Conservation (phyloP, 2,797 vertebrate genomes). For the Potorous gilbertii region DNA sequence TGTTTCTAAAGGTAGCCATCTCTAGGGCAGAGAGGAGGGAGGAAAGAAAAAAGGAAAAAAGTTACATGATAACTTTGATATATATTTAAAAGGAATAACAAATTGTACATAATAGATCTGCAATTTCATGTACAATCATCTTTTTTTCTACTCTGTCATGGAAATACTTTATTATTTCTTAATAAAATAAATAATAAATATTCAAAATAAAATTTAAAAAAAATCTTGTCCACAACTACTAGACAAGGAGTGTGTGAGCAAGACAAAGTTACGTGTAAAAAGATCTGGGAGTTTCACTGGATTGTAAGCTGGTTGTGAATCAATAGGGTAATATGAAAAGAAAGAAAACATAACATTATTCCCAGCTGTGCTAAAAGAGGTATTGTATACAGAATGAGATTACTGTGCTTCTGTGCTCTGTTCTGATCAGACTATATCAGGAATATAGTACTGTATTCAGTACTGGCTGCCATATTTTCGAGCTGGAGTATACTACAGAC, state of each 20-base stretch:
- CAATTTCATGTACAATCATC: not conserved
- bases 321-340: not conserved
- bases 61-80: not conserved
- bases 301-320: not conserved
- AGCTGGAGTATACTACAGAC: not conserved
- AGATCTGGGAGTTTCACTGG: not conserved
- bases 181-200: not conserved
- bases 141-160: not conserved
- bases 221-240: not conserved
- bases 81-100: not conserved
- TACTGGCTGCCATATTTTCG: not conserved
- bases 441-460: not conserved
- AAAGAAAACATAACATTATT: not conserved
- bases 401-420: not conserved
- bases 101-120: not conserved
- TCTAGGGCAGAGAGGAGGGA: not conserved
- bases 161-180: not conserved
- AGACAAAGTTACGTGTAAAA: not conserved
- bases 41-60: not conserved
- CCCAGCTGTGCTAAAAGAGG: not conserved
- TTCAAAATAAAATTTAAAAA: not conserved
- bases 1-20: not conserved
- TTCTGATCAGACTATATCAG: not conserved
- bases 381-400: not conserved
- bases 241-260: not conserved